Base-by-base conservation (phyloP, 2,113 vertebrate species). In the Microcebus jonahi region DNA sequence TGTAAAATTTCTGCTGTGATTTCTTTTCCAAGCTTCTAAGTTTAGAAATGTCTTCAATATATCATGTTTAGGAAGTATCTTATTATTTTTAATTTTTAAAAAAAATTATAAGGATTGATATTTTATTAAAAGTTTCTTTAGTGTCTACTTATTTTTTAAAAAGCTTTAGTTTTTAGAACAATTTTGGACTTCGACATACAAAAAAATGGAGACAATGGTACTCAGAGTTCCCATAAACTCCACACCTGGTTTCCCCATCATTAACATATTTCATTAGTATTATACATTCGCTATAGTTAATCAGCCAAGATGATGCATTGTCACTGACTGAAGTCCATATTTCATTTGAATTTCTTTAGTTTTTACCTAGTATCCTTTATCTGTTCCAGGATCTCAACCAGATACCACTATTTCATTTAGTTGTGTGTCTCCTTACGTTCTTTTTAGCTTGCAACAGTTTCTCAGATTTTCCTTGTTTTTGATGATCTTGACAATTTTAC, bases 61-160 rank as follows among this genome's bases (percentile, higher is more conserved):
- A 21, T 76, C 27, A 70, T 85, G 7, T 36, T 67, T 48, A 91
- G 42, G 67, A 81, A 89, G 10, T 31, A 79, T 42, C 17, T 77
- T 53, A 9, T 23, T 61, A 88, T 63, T 87, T 83, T 92, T 53
- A 79, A 73, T 50, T 63, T 85, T 90, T 11, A 36, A 93, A 71
- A 71, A 93, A 61, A 63, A 11, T 65, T 55, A 39, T 88, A 50
- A 36, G 6, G 3, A 45, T 63, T 91, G 12, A 27, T 84, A 81
- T 65, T 96, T 97, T 85, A 61, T 76, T 17, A 88, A 88, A 25
- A 88, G 34, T 11, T 20, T 90, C 34, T 93, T 88, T 10, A 39
- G 5, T 48, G 11, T 88, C 29, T 76, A 42, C 29, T 70, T 4
- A 85, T 48, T 42, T 81, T 88, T 75, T 7, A 61, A 83, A 82